Evolutionary conservation across 1,140 invertebrate genomes (phyloP).

Genomic region (Drosophila trapezifrons): DNA sequence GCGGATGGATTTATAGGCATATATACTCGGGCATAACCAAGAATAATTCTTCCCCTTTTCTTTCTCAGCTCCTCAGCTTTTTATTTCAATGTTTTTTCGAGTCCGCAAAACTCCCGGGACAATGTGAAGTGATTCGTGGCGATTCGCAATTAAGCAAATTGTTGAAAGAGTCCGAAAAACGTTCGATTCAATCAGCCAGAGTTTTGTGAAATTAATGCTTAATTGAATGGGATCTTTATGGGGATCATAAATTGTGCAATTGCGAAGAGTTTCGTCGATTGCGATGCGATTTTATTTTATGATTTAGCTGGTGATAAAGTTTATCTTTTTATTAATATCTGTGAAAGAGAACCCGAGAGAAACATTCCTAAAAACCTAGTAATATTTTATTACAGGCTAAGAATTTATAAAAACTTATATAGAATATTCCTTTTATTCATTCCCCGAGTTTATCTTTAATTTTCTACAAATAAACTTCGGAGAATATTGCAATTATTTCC

Average conservation of each 20-base stretch:
- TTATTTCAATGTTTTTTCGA: background rate
- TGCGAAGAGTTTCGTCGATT: background rate
- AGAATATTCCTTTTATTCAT: background rate
- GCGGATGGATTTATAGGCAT: slow-evolving; percentile 49
- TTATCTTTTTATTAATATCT: no score
- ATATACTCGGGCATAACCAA: slow-evolving; percentile 14
- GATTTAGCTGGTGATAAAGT: background rate
- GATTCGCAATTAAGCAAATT: slow-evolving; percentile 49
- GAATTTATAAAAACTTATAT: background rate
- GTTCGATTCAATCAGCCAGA: slow-evolving; percentile 30
- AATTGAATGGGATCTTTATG: slow-evolving; percentile 36
- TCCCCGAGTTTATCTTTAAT: background rate
- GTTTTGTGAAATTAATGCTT: slow-evolving; percentile 18
- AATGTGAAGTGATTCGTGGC: slow-evolving; percentile 31
- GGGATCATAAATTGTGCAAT: slow-evolving; percentile 10
- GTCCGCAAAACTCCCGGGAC: slow-evolving; percentile 9
- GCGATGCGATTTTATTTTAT: background rate
- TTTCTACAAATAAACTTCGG: background rate
- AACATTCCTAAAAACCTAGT: background rate
- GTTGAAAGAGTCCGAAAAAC: slow-evolving; percentile 30
- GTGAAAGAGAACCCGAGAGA: no score
- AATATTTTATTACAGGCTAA: no score
- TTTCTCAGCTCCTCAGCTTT: background rate
- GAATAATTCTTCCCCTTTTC: slow-evolving; percentile 30
- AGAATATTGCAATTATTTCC: background rate